Percentiles rank a stretch among this genome's conserved stretches.
Evolutionary conservation across 1,140 invertebrate species (phyloP).

Genomic region (Meloidogyne floridensis): DNA sequence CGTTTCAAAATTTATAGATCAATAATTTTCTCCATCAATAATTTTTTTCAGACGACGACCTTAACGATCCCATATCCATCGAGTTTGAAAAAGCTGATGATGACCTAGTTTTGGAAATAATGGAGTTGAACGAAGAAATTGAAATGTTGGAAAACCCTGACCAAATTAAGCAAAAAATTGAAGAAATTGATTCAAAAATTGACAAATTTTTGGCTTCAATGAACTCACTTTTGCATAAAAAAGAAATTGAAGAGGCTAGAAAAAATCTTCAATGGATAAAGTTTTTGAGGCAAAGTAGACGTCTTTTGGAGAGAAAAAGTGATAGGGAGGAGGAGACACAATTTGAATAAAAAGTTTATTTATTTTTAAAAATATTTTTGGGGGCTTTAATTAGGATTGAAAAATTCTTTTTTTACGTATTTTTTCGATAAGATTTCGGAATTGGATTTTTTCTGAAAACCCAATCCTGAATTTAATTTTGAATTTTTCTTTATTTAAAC

Average conservation of each 20-base stretch:
- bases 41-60: constrained; percentile 14
- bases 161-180: constrained; percentile 23
- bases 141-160: constrained; percentile 19
- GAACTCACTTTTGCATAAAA: constrained; percentile 5
- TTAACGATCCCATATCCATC: not conserved
- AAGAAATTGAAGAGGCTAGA: constrained; percentile 11
- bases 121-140: constrained; percentile 40
- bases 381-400: too few relatives aligned
- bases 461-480: too few relatives aligned
- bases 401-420: too few relatives aligned
- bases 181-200: constrained; percentile 18
- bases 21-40: not conserved
- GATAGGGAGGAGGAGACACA: not conserved
- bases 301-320: constrained; percentile 19
- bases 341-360: not conserved
- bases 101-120: constrained; percentile 27
- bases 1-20: too few relatives aligned
- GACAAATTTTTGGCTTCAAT: not conserved
- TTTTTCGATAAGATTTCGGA: too few relatives aligned
- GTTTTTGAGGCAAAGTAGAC: constrained; percentile 12
- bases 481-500: too few relatives aligned
- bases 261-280: not conserved
- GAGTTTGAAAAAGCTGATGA: constrained; percentile 21
- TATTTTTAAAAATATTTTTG: too few relatives aligned
- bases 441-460: too few relatives aligned